These are phyloP conservation scores for Mormyrus proboscirostris DNA, from an alignment of 2,797 vertebrate genomes.

Conservation along the genomic window DNA sequence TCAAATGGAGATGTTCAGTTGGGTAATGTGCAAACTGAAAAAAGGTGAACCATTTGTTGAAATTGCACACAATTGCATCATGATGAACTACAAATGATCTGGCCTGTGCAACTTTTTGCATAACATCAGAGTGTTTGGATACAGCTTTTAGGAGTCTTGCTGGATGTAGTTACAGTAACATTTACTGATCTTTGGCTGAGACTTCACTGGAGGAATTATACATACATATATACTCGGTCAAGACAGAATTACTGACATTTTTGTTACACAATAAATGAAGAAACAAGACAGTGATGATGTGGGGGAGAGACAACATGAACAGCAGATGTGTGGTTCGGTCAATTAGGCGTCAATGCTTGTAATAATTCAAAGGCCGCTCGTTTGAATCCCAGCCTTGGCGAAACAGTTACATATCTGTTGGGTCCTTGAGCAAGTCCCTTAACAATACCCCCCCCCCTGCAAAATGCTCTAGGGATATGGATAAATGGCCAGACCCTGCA, in stretches of 20 bases:
- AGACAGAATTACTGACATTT: not conserved
- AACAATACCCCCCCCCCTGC: not conserved
- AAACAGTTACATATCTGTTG: not conserved
- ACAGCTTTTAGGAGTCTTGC: not conserved
- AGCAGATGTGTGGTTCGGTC: not conserved
- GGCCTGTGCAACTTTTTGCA: too few relatives aligned
- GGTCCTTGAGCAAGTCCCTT: not conserved
- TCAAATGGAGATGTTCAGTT: too few relatives aligned
- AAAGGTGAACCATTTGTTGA: too few relatives aligned
- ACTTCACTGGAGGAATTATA: not conserved
- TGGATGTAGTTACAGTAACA: not conserved
- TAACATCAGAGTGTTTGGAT: too few relatives aligned
- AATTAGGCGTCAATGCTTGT: not conserved
- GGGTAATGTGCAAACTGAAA: too few relatives aligned
- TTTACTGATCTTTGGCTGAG: not conserved
- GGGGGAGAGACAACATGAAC: not conserved
- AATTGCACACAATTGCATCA: too few relatives aligned
- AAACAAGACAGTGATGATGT: constrained; percentile 40
- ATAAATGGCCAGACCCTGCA: not conserved
- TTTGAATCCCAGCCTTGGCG: not conserved
- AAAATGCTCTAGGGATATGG: not conserved
- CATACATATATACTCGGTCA: too few relatives aligned
- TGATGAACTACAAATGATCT: too few relatives aligned
- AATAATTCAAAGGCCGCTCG: too few relatives aligned
- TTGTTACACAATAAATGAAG: not conserved